These are phyloP conservation scores for Dynastes maya DNA, from an alignment of 2,888 invertebrate genomes.

Conservation along the genomic window DNA sequence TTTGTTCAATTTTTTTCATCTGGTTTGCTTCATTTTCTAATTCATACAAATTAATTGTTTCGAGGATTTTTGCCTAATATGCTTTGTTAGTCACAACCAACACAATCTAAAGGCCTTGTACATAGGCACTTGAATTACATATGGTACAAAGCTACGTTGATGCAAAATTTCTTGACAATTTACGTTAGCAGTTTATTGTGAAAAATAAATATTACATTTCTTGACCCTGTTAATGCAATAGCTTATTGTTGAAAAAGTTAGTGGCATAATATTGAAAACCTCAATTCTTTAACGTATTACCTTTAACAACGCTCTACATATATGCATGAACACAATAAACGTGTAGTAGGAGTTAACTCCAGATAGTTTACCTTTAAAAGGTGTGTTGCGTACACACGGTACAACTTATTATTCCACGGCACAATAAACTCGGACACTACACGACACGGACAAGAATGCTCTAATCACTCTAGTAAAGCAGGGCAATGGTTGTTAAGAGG, in stretches of 20 bases:
- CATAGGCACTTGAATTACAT: no score
- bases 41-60: no score
- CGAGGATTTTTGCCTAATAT: no score
- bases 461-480: constrained; percentile 30
- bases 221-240: constrained; percentile 18
- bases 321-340: neutral
- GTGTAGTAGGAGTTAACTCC: constrained; percentile 7
- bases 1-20: no score
- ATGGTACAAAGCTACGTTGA: no score
- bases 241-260: neutral
- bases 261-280: neutral
- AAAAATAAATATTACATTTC: constrained; percentile 20
- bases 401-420: constrained; percentile 27
- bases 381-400: constrained; percentile 5
- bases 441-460: constrained; percentile 36
- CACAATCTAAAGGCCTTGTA: no score
- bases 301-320: constrained; percentile 1
- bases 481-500: constrained; percentile 45
- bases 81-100: no score
- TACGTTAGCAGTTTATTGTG: neutral
- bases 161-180: no score
- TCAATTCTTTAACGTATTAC: neutral
- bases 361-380: constrained; percentile 41
- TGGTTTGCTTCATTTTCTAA: no score
- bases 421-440: constrained; percentile 35